Evolutionary conservation across 1,140 invertebrate genomes (phyloP).

Genomic region (Sycophaga agraensis): DNA sequence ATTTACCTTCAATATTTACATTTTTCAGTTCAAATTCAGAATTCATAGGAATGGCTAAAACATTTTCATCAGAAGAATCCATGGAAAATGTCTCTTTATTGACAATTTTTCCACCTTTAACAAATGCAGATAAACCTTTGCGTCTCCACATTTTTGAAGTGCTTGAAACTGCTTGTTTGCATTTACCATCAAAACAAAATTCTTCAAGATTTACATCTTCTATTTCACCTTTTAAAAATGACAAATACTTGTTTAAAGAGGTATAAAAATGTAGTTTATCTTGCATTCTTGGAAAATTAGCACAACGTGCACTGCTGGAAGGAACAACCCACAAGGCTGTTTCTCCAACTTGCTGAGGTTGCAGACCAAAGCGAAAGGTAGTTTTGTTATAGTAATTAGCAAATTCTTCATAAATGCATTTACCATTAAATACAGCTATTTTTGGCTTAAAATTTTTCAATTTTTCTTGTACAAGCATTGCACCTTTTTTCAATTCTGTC

Average conservation of each 20-base stretch:
- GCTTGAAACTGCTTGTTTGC: conserved; percentile 41
- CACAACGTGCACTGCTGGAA: conserved; percentile 53
- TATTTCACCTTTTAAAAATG: conserved; percentile 47
- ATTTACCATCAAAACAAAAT: conserved; percentile 47
- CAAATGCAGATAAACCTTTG: conserved; percentile 45
- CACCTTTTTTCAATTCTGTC: conserved; percentile 49
- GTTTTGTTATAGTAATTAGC: conserved; percentile 36
- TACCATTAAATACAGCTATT: conserved; percentile 54
- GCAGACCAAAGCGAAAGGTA: conserved; percentile 49
- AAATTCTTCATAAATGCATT: conserved; percentile 54
- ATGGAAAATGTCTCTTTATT: conserved; percentile 46
- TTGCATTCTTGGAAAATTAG: conserved; percentile 51
- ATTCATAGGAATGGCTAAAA: conserved; percentile 31
- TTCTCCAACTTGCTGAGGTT: conserved; percentile 41
- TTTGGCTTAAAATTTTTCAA: conserved; percentile 48
- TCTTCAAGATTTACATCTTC: conserved; percentile 38
- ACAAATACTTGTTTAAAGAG: conserved; percentile 48
- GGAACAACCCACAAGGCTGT: conserved; percentile 54
- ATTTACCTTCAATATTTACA: conserved; percentile 8
- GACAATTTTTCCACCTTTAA: conserved; percentile 44
- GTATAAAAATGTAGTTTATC: conserved; percentile 55
- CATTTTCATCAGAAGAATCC: conserved; percentile 44
- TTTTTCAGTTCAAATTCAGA: conserved; percentile 44
- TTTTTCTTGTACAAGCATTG: conserved; percentile 42
- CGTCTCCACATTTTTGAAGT: conserved; percentile 53